A percentile compares a stretch with the other conserved stretches of the same genome.
These are phyloP conservation scores for Micromussa lordhowensis DNA, from an alignment of 92 coral and sea anemone genomes.

Conservation along the genomic window DNA sequence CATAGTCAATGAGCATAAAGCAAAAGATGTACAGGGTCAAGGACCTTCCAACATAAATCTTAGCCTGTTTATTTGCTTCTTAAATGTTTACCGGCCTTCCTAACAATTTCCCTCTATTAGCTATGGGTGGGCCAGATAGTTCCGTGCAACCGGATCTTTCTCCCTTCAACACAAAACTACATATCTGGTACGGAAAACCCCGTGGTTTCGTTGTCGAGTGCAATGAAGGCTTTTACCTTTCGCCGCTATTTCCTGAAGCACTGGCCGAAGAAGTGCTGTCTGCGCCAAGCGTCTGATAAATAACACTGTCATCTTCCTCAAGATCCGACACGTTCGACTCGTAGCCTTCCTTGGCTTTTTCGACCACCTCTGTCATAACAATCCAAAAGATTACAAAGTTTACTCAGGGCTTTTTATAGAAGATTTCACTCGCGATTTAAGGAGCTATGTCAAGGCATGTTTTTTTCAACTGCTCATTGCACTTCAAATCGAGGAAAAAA, in stretches of 20 bases:
- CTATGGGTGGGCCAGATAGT: no score
- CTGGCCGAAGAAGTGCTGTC: conserved; percentile 62
- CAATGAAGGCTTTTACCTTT: neutral
- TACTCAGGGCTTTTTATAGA: neutral
- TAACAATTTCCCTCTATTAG: no score
- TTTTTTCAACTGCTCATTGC: no score
- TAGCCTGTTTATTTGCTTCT: no score
- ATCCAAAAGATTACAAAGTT: neutral
- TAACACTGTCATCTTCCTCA: conserved; percentile 95
- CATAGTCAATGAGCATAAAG: no score
- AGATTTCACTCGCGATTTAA: neutral
- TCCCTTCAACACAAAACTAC: neutral
- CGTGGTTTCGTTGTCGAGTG: neutral
- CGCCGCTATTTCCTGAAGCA: conserved; percentile 56
- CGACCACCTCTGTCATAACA: conserved; percentile 85
- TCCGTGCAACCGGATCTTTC: no score
- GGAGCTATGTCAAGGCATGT: no score
- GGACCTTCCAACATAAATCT: no score
- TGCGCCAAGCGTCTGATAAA: conserved; percentile 71
- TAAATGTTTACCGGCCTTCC: no score
- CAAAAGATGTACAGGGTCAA: no score
- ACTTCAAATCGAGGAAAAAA: no score
- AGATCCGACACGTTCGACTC: conserved; percentile 94
- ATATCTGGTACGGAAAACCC: neutral
- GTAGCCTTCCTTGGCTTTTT: conserved; percentile 96